These are phyloP conservation scores for Pantala flavescens DNA, from an alignment of 1,140 invertebrate genomes.

Conservation along the genomic window DNA sequence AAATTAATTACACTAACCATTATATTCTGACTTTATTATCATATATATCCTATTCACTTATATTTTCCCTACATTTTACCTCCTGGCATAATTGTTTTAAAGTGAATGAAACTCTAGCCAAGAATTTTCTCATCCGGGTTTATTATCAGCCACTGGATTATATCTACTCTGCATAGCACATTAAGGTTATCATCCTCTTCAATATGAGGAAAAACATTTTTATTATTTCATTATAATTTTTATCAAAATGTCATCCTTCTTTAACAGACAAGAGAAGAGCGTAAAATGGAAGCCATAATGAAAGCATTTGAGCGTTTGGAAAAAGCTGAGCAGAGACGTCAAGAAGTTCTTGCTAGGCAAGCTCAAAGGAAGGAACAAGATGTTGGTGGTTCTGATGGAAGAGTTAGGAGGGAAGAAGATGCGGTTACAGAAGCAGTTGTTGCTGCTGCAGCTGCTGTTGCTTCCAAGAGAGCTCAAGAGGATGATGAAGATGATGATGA, in stretches of 20 bases:
- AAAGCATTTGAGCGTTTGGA: slow-evolving; percentile 67
- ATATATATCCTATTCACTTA: too few relatives aligned
- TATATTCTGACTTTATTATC: too few relatives aligned
- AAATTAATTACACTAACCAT: too few relatives aligned
- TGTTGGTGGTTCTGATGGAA: slow-evolving; percentile 20
- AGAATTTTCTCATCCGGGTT: too few relatives aligned
- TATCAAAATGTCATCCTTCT: background rate
- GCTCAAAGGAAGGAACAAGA: slow-evolving; percentile 1
- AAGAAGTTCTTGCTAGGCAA: slow-evolving; percentile 23
- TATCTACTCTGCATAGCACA: too few relatives aligned
- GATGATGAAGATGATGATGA: slow-evolving; percentile 27
- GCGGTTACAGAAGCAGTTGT: slow-evolving; percentile 37
- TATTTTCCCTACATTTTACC: too few relatives aligned
- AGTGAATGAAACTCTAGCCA: too few relatives aligned
- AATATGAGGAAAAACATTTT: too few relatives aligned
- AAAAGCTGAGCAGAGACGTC: slow-evolving; percentile 42
- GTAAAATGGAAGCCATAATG: slow-evolving; percentile 93
- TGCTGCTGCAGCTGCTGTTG: slow-evolving; percentile 26
- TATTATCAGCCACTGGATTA: too few relatives aligned
- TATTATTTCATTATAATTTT: too few relatives aligned
- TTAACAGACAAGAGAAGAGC: slow-evolving; percentile 72
- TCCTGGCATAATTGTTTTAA: too few relatives aligned
- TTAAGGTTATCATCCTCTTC: too few relatives aligned
- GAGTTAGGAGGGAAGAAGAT: slow-evolving; percentile 32
- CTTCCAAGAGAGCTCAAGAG: slow-evolving; percentile 5